phyloP scores from a whole-genome alignment of 2,888 invertebrate genomes.

The Gandaritis pyraliata region DNA sequence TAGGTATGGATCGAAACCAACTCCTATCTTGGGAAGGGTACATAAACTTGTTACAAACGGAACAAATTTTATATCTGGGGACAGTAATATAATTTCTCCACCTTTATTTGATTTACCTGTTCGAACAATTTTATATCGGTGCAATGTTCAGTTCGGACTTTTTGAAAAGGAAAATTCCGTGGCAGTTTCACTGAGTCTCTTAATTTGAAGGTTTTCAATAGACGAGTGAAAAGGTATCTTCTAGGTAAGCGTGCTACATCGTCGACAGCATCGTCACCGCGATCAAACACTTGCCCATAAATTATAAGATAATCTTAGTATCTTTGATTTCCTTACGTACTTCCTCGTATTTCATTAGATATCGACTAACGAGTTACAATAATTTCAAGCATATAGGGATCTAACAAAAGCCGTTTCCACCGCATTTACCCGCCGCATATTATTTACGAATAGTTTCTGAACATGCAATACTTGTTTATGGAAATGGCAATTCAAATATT shows the following conservation, averaged over 20 bases:
- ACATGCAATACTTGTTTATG: slow-evolving; percentile 75
- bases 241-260: no score
- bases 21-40: slow-evolving; percentile 28
- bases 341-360: no score
- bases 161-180: slow-evolving; percentile 34
- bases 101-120: slow-evolving; percentile 78
- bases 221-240: no score
- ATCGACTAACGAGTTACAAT: neutral
- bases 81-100: slow-evolving; percentile 76
- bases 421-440: slow-evolving; percentile 52
- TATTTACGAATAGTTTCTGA: slow-evolving; percentile 62
- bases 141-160: slow-evolving; percentile 62
- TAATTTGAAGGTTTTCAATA: no score
- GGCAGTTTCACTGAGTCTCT: neutral
- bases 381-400: slow-evolving; percentile 19
- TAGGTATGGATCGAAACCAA: slow-evolving; percentile 18
- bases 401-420: slow-evolving; percentile 23
- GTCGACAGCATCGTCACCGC: no score
- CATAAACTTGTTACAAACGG: slow-evolving; percentile 48
- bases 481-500: slow-evolving; percentile 75
- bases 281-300: no score
- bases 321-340: no score
- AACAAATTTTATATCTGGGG: slow-evolving; percentile 68
- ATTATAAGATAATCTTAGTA: no score
- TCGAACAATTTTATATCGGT: slow-evolving; percentile 70